Evolutionary conservation across 2,888 invertebrate species (phyloP).

Genomic region (Drosophila maculinotata): DNA sequence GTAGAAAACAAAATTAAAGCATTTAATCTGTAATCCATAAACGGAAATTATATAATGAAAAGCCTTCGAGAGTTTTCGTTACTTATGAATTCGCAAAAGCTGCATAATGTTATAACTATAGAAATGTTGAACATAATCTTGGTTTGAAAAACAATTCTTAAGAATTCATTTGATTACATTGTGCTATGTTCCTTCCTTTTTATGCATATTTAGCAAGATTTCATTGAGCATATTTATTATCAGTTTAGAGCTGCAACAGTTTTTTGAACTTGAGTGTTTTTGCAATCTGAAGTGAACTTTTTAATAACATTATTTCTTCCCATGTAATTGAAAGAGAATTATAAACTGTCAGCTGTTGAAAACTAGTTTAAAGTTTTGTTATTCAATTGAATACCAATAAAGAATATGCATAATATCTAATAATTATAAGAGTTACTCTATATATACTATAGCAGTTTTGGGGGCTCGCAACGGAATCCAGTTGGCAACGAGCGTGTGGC

Average conservation of each 20-base stretch:
- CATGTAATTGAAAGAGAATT: too few species aligned
- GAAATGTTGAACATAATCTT: neutral
- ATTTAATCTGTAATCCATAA: neutral
- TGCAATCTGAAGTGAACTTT: neutral
- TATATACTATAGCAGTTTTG: constrained; percentile 43
- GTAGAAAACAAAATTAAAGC: neutral
- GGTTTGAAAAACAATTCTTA: too few species aligned
- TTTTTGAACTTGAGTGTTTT: too few species aligned
- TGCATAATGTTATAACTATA: neutral
- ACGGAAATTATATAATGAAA: neutral
- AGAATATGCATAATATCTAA: constrained; percentile 9
- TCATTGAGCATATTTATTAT: too few species aligned
- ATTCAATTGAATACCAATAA: constrained; percentile 8
- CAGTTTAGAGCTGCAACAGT: too few species aligned
- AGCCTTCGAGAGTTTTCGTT: neutral
- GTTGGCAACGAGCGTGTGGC: constrained; percentile 57
- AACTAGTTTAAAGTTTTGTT: constrained; percentile 28
- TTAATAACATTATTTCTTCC: too few species aligned
- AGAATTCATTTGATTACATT: too few species aligned
- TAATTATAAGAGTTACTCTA: neutral
- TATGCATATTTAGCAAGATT: too few species aligned
- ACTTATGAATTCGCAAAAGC: neutral
- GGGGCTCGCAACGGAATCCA: constrained; percentile 72
- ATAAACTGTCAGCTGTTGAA: constrained; percentile 10
- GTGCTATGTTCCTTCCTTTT: too few species aligned